phyloP scores from a whole-genome alignment of 2,888 invertebrate genomes.

The Melikaiella ostensackeni region DNA sequence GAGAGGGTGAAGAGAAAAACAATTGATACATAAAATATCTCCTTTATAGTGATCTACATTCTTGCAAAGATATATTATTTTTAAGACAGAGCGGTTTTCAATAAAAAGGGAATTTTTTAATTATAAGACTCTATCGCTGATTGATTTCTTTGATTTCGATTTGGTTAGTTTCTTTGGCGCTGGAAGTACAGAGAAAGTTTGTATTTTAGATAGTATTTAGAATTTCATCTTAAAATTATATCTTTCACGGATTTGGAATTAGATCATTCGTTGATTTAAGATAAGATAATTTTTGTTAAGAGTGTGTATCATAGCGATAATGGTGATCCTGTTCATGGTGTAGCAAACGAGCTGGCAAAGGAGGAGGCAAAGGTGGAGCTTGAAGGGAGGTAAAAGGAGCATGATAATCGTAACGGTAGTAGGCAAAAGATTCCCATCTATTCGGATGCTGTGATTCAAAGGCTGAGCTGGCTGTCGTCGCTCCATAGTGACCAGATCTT shows the following conservation, averaged over 20 bases:
- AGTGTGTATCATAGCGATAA: slow-evolving; percentile 50
- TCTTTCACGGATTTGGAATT: background rate
- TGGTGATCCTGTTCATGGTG: slow-evolving; percentile 52
- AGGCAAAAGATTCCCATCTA: slow-evolving; percentile 72
- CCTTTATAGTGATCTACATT: background rate
- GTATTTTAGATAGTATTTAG: background rate
- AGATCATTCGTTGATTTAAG: background rate
- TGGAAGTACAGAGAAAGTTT: background rate
- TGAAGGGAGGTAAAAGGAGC: slow-evolving; percentile 64
- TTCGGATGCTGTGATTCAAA: slow-evolving; percentile 67
- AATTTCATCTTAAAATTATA: background rate
- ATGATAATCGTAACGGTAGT: slow-evolving; percentile 74
- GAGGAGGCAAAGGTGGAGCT: slow-evolving; percentile 56
- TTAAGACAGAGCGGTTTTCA: background rate
- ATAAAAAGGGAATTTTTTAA: background rate
- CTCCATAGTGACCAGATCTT: slow-evolving; percentile 61
- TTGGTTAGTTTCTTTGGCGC: background rate
- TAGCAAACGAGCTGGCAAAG: slow-evolving; percentile 59
- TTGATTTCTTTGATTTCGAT: background rate
- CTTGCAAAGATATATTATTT: background rate
- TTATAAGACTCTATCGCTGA: background rate
- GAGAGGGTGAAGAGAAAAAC: background rate
- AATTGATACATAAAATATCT: background rate
- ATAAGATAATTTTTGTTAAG: slow-evolving; percentile 36
- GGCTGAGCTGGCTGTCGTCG: slow-evolving; percentile 52